Base-by-base conservation (phyloP, 1,140 invertebrate genomes). In the Tribolium castaneum region DNA sequence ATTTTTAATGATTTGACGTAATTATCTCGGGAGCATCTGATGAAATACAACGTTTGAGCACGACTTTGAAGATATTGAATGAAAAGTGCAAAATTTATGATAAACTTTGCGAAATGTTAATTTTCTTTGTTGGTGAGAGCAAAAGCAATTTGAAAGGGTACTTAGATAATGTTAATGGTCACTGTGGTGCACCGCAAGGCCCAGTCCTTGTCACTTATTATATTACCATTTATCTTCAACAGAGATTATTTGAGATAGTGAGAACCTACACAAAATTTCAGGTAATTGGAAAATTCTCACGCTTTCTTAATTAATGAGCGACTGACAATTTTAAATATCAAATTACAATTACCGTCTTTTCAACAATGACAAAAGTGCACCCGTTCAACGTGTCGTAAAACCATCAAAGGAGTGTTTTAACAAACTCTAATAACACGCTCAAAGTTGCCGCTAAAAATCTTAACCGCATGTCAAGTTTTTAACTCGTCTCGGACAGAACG, bases 401-500 rank as follows among this genome's bases (percentile, higher is more conserved):
- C 34, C 66, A 70, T 70, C 66, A 70, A 70, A 66, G 12, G 45
- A 70, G 66, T 22, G n/a, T 59, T 59, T 59, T 25, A 59, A 25
- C 25, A 59, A 59, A 59, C 16, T 59, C 35, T 30, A 35, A 62
- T 75, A 75, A 75, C 54, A 51, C 49, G 34, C 30, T 75, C 54
- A 75, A 75, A 75, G 74, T 62, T 35, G 50, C 74, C 74, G 74
- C 74, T 75, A 75, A 75, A 51, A 75, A 75, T 75, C 12, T 62
- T 16, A 62, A 75, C 74, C 74, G 45, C 74, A 75, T 75, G 74
- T 66, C 74, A 62, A 62, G 30, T 66, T 75, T 74, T 75, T 66
- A 25, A 62, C 13, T 49, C 39, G 12, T 39, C 49, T 51, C 50
- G 49, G 71, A 51, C 39, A 14, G 6, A 30, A 10, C 6, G 45